phyloP scores from a whole-genome alignment of 2,888 invertebrate species.

The Ectemnius lituratus region DNA sequence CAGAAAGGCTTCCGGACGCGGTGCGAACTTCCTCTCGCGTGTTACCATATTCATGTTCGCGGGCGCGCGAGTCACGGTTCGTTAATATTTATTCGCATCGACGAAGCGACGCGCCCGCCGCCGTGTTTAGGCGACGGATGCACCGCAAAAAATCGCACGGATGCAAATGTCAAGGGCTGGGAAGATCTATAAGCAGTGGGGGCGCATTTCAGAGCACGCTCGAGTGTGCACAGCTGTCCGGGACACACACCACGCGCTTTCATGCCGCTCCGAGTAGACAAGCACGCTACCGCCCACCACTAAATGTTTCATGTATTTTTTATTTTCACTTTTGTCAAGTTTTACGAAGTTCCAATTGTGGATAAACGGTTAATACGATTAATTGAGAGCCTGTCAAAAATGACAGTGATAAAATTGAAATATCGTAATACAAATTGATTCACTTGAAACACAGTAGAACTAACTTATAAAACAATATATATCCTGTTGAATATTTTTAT shows the following conservation, averaged over 20 bases:
- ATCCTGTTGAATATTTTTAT: too few relatives aligned
- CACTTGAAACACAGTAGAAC: too few relatives aligned
- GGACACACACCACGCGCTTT: slow-evolving; percentile 17
- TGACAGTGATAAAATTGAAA: too few relatives aligned
- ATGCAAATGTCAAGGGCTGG: slow-evolving; percentile 27
- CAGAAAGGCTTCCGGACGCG: not conserved
- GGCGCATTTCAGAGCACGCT: slow-evolving; percentile 27
- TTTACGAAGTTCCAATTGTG: too few relatives aligned
- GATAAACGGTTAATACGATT: too few relatives aligned
- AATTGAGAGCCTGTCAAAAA: too few relatives aligned
- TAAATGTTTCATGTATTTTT: too few relatives aligned
- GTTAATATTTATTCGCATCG: slow-evolving; percentile 27
- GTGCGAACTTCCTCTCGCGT: not conserved
- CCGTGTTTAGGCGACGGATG: not conserved
- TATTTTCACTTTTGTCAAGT: too few relatives aligned
- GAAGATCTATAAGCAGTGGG: slow-evolving; percentile 9
- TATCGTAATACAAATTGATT: too few relatives aligned
- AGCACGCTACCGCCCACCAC: too few relatives aligned
- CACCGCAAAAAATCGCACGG: slow-evolving; percentile 9
- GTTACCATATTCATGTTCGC: slow-evolving; percentile 7
- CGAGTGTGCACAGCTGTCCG: slow-evolving; percentile 26
- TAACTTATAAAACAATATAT: too few relatives aligned
- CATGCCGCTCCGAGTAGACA: slow-evolving; percentile 1
- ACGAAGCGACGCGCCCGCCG: not conserved
- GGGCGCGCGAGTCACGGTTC: not conserved